These are phyloP conservation scores for Amphipoea oculea DNA, from an alignment of 2,888 invertebrate species.

Conservation along the genomic window DNA sequence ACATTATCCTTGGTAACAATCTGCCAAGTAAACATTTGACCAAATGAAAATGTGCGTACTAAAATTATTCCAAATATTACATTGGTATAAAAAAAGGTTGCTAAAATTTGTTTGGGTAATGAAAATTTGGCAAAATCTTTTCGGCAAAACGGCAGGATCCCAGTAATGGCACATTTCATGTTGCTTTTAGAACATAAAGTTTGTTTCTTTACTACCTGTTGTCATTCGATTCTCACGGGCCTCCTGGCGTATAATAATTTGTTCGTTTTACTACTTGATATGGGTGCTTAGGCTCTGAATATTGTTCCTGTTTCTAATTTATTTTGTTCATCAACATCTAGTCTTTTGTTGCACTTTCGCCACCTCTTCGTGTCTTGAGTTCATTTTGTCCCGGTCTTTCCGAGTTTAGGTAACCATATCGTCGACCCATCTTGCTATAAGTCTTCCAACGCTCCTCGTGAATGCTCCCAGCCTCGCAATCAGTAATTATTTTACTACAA, in stretches of 20 bases:
- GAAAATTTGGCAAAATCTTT: no score
- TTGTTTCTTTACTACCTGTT: constrained; percentile 30
- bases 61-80: no score
- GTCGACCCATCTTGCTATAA: background rate
- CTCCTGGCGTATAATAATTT: constrained; percentile 9
- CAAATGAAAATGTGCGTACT: no score
- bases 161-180: constrained; percentile 41
- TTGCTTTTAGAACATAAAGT: constrained; percentile 26
- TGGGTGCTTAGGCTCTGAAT: background rate
- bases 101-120: no score
- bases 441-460: background rate
- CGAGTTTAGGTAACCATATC: background rate
- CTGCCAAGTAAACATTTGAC: no score
- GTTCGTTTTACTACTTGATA: constrained; percentile 2
- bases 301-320: background rate
- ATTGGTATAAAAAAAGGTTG: no score
- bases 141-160: no score
- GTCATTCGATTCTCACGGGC: constrained; percentile 12
- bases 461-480: background rate
- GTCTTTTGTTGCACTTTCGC: background rate
- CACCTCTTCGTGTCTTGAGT: background rate
- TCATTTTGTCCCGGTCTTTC: background rate
- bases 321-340: background rate
- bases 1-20: no score
- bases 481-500: background rate